phyloP scores from a whole-genome alignment of 2,113 vertebrate species.

The chimpanzee (Pan troglodytes) region NHGRI_mPanTro3-v2.1_pri NC_072403.2:159584501-159585000 shows the following conservation, averaged over 20 bases:
- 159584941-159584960: background rate
- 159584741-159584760: background rate
- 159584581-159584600: background rate
- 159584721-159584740: background rate
- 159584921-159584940: background rate
- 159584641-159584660: background rate
- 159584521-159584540: background rate
- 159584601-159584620: background rate
- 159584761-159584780: background rate
- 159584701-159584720: background rate
- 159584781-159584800: background rate
- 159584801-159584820: background rate
- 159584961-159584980: background rate
- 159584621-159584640: background rate
- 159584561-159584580: background rate
- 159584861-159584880: background rate
- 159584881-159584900: background rate
- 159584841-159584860: background rate
- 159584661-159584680: background rate
- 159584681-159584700: background rate
- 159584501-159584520: background rate
- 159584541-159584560: background rate
- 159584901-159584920: background rate
- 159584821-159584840: background rate
- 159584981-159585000: background rate